phyloP scores from a whole-genome alignment of 1,140 invertebrate genomes.

The Euura saliciscinereae region DNA sequence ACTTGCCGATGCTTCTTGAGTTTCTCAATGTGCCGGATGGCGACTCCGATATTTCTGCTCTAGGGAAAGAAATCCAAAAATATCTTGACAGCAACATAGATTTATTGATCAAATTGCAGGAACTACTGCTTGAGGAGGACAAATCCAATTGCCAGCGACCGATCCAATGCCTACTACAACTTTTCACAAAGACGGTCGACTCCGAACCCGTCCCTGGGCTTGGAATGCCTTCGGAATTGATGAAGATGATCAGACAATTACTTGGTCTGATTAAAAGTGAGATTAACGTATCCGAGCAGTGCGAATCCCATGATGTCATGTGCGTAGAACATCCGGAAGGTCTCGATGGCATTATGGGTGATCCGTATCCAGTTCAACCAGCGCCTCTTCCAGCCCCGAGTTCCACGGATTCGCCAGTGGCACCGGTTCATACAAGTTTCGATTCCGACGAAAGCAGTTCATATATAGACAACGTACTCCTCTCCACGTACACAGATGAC shows the following conservation, averaged over 20 bases:
- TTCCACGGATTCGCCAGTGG: too few species aligned
- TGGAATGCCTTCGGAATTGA: neutral
- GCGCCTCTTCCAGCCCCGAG: too few species aligned
- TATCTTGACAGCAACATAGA: neutral
- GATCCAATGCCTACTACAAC: neutral
- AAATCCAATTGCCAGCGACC: neutral
- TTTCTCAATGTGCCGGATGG: conserved; percentile 16
- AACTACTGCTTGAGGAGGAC: neutral
- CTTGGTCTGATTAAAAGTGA: neutral
- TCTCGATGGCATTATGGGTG: too few species aligned
- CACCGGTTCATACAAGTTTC: too few species aligned
- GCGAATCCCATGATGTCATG: too few species aligned
- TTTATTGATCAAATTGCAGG: neutral
- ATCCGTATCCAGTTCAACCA: too few species aligned
- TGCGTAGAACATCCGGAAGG: too few species aligned
- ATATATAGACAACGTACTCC: too few species aligned
- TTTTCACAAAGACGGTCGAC: neutral
- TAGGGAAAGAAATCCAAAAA: neutral
- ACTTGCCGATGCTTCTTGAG: conserved; percentile 21
- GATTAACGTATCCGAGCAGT: too few species aligned
- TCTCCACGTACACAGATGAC: too few species aligned
- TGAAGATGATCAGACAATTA: neutral
- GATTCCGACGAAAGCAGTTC: too few species aligned
- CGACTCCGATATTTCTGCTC: neutral
- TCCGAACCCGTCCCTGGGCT: neutral